Conservation (phyloP, 2,888 invertebrate genomes). For the Cantharis rufa region DNA sequence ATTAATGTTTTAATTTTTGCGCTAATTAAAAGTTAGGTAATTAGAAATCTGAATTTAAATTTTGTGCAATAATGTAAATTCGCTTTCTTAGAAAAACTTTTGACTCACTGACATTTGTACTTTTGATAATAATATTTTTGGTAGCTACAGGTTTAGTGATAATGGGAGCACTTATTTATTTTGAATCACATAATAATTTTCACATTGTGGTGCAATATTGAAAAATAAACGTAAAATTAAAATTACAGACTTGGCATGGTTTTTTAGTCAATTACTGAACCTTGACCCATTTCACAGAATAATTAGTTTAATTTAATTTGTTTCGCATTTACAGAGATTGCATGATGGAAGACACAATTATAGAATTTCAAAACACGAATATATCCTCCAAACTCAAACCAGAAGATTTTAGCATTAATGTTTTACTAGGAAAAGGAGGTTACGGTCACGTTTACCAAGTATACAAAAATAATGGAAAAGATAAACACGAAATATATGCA, state of each 20-base stretch:
- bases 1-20: background rate
- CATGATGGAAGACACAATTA: background rate
- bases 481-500: constrained; percentile 93
- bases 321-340: background rate
- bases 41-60: background rate
- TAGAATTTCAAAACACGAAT: background rate
- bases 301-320: background rate
- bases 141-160: background rate
- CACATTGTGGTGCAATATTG: background rate
- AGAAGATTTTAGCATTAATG: constrained; percentile 93
- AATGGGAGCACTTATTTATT: background rate
- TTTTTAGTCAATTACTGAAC: background rate
- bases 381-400: background rate
- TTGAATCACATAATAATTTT: background rate
- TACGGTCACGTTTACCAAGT: constrained; percentile 98
- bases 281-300: background rate
- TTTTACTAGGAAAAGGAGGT: constrained; percentile 97
- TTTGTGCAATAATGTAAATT: background rate
- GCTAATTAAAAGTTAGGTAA: background rate
- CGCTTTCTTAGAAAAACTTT: background rate
- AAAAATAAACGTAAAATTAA: background rate
- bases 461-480: constrained; percentile 88
- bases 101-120: background rate
- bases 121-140: background rate
- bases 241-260: background rate